These are phyloP conservation scores for Lagorchestes hirsutus DNA, from an alignment of 2,797 vertebrate genomes.

Conservation along the genomic window DNA sequence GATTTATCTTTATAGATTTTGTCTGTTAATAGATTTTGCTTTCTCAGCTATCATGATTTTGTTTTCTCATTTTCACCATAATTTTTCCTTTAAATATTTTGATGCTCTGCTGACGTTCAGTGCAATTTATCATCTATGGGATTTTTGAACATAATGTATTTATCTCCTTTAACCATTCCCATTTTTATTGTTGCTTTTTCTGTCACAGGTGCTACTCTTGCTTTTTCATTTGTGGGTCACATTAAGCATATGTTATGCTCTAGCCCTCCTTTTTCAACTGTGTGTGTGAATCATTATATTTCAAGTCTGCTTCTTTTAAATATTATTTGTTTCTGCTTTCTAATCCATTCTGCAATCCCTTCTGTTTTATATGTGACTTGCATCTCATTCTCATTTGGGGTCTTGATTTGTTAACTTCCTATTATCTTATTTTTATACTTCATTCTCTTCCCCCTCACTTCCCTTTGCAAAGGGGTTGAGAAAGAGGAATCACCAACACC, in stretches of 20 bases:
- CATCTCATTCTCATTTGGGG: not conserved
- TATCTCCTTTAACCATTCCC: not conserved
- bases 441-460: rapidly evolving
- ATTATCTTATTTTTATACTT: not conserved
- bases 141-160: not conserved
- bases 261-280: not conserved
- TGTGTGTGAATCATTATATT: not conserved
- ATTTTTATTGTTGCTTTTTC: not conserved
- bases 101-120: not conserved
- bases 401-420: not conserved
- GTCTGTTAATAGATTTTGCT: too few relatives aligned
- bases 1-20: too few relatives aligned
- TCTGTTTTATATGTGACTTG: not conserved
- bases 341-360: not conserved
- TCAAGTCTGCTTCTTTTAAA: not conserved
- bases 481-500: not conserved
- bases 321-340: not conserved
- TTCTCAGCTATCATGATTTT: not conserved
- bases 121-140: not conserved
- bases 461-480: not conserved
- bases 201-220: not conserved
- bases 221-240: not conserved
- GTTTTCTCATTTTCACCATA: not conserved
- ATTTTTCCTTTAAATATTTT: not conserved
- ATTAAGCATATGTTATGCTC: not conserved